A percentile compares a stretch with the other conserved stretches of the same genome.
Evolutionary conservation across 2,888 invertebrate species (phyloP).

Genomic region (Sphinx pinastri): DNA sequence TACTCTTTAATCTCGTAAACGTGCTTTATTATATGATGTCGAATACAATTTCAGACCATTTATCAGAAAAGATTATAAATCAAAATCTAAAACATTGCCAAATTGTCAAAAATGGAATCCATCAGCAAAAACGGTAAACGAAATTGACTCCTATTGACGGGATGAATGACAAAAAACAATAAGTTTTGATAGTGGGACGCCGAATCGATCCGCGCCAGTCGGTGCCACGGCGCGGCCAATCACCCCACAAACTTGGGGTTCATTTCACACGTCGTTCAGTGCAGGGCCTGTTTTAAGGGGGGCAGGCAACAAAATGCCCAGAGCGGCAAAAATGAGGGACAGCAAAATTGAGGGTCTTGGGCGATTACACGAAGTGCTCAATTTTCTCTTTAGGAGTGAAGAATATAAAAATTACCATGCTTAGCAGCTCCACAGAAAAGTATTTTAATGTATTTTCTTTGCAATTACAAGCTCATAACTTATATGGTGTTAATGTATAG

Average conservation of each 20-base stretch:
- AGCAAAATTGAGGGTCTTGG: too few species aligned
- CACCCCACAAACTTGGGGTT: constrained; percentile 61
- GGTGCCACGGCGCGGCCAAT: constrained; percentile 71
- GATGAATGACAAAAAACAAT: constrained; percentile 64
- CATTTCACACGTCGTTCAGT: constrained; percentile 7
- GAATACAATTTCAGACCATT: not conserved
- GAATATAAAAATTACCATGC: too few species aligned
- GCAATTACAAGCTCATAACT: too few species aligned
- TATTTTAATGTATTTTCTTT: too few species aligned
- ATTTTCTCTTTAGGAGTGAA: too few species aligned
- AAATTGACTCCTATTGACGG: constrained; percentile 47
- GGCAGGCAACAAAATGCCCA: too few species aligned
- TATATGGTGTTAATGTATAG: too few species aligned
- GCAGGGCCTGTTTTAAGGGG: too few species aligned
- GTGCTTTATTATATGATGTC: not conserved
- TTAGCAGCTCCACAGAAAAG: too few species aligned
- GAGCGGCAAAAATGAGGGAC: too few species aligned
- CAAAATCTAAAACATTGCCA: constrained; percentile 2
- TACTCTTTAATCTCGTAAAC: too few species aligned
- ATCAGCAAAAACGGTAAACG: constrained; percentile 40
- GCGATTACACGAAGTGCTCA: too few species aligned
- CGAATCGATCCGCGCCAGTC: constrained; percentile 72
- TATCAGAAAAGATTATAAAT: not conserved
- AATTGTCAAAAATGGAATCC: constrained; percentile 36
- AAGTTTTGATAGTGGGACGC: constrained; percentile 52